phyloP scores from a whole-genome alignment of 2,888 invertebrate genomes.

The Thyatira batis region DNA sequence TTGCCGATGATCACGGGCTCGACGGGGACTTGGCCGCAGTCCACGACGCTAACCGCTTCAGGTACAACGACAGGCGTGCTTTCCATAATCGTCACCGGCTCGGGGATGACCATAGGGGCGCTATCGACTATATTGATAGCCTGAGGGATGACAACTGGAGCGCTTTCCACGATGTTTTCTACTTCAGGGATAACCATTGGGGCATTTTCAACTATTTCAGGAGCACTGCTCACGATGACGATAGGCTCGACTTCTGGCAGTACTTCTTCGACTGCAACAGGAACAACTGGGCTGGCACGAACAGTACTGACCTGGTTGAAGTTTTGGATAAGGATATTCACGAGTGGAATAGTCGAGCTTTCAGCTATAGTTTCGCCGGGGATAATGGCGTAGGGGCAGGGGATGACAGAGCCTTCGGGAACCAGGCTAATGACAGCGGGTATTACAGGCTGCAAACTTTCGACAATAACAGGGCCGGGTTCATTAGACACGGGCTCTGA shows the following conservation, averaged over 20 bases:
- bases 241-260: slow-evolving; percentile 3
- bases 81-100: neutral
- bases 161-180: neutral
- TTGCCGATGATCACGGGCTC: slow-evolving; percentile 6
- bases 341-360: slow-evolving; percentile 5
- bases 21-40: neutral
- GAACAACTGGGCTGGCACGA: slow-evolving; percentile 1
- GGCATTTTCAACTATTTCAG: neutral
- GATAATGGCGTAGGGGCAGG: neutral
- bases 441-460: neutral
- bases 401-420: neutral
- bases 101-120: neutral
- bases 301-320: slow-evolving; percentile 4
- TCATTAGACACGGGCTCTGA: neutral
- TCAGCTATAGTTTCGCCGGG: neutral
- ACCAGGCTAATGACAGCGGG: neutral
- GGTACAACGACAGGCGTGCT: neutral
- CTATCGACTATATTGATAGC: slow-evolving; percentile 1
- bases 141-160: neutral
- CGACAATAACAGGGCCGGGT: neutral
- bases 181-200: neutral
- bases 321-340: slow-evolving; percentile 12
- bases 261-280: slow-evolving; percentile 2
- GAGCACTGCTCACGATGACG: neutral
- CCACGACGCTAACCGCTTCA: slow-evolving; percentile 2